A percentile compares a stretch with the other conserved stretches of the same genome.
These are phyloP conservation scores for Aspidoscelis tigris DNA, from an alignment of 2,113 vertebrate genomes.

Conservation along the genomic window DNA sequence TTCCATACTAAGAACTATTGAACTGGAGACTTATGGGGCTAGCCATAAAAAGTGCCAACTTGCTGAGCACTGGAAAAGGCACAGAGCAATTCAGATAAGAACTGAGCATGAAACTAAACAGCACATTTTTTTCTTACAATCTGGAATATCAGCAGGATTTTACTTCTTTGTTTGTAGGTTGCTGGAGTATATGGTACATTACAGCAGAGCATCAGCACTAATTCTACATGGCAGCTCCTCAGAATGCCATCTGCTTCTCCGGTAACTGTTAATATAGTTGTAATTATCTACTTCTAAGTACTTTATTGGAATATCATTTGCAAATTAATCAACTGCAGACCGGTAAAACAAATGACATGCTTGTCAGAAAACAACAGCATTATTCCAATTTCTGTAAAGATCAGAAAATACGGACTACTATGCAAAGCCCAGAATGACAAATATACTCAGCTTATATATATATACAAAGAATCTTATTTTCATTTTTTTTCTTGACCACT, in stretches of 20 bases:
- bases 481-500: no score
- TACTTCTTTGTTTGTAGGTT: constrained; percentile 77
- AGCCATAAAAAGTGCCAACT: constrained; percentile 70
- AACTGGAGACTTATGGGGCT: constrained; percentile 55
- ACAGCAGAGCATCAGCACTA: constrained; percentile 92
- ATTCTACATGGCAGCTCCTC: constrained; percentile 96
- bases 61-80: constrained; percentile 75
- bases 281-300: constrained; percentile 98
- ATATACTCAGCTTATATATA: background rate
- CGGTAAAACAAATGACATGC: constrained; percentile 86
- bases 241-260: constrained; percentile 96
- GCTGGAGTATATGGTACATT: constrained; percentile 84
- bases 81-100: constrained; percentile 75
- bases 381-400: constrained; percentile 76
- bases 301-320: constrained; percentile 97
- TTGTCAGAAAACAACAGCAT: constrained; percentile 80
- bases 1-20: constrained; percentile 53
- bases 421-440: background rate
- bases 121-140: constrained; percentile 82
- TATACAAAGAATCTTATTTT: background rate
- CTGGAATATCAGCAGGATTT: constrained; percentile 86
- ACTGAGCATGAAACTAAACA: constrained; percentile 73
- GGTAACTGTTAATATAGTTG: constrained; percentile 98
- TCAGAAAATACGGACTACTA: constrained; percentile 50
- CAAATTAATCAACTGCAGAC: constrained; percentile 95